Evolutionary conservation across 1,140 invertebrate species (phyloP).

Genomic region (Rhyzopertha dominica): DNA sequence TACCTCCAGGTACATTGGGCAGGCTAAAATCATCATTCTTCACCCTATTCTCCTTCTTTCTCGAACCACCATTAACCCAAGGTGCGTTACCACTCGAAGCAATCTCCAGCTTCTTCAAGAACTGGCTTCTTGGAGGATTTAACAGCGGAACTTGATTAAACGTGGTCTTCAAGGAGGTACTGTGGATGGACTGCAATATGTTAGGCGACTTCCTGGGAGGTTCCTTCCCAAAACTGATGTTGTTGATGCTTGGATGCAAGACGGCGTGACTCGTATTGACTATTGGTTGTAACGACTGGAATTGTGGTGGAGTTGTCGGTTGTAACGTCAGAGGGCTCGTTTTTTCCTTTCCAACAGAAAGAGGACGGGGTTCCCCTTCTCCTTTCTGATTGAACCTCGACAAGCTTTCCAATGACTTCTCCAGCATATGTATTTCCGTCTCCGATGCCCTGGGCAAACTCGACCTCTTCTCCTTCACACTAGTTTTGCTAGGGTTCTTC

Average conservation of each 20-base stretch:
- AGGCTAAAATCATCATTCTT: slow-evolving; percentile 46
- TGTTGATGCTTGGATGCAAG: slow-evolving; percentile 41
- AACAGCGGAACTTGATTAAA: slow-evolving; percentile 28
- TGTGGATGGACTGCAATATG: slow-evolving; percentile 23
- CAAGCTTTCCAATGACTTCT: slow-evolving; percentile 34
- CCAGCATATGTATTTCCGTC: slow-evolving; percentile 33
- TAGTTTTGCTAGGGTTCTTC: not conserved
- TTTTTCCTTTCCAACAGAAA: slow-evolving; percentile 7
- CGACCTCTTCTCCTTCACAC: slow-evolving; percentile 4
- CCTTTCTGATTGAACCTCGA: slow-evolving; percentile 21
- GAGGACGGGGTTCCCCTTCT: slow-evolving; percentile 3
- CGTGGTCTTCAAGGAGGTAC: slow-evolving; percentile 12
- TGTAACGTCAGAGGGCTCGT: slow-evolving; percentile 19
- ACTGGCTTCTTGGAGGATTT: slow-evolving; percentile 27
- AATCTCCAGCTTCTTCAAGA: slow-evolving; percentile 33
- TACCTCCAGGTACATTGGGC: slow-evolving; percentile 50
- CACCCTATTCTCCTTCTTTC: slow-evolving; percentile 28
- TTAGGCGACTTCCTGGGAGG: slow-evolving; percentile 36
- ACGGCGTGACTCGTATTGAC: slow-evolving; percentile 22
- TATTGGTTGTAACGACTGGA: slow-evolving; percentile 34
- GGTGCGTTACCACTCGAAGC: slow-evolving; percentile 10
- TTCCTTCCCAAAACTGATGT: slow-evolving; percentile 36
- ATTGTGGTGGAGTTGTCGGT: slow-evolving; percentile 27
- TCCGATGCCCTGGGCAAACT: no score
- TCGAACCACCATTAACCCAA: slow-evolving; percentile 24